Evolutionary conservation across 2,888 invertebrate species (phyloP), one percentile per base, ranked within the genome.

Genomic region (Apotomis capreana): DNA sequence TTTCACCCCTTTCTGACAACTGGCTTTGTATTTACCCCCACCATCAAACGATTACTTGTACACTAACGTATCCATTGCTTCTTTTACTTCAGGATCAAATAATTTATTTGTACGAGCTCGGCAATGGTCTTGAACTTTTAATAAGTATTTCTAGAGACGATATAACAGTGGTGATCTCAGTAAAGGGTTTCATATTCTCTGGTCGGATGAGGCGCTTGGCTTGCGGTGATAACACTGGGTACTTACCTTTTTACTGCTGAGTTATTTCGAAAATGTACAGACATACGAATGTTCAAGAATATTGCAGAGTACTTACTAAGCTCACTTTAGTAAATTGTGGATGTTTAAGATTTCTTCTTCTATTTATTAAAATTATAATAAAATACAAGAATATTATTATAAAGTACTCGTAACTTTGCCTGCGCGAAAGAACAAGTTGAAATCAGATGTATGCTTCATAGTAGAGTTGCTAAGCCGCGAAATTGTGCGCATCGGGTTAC

Each of bases 1-100:
- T 68, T 72, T 72, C 62, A 68, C 62, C 63, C 71, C 68, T 72
- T 68, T 54, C 58, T 54, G n/a, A 63, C 68, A 51, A 62, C 68
- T 62, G 59, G 58, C 67, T 68, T 68, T 58, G 58, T 62, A 46
- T 62, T 58, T 52, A 72, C 40, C 9, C 40, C 4, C 13, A 62
- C 51, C 13, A 40, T 10, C 5, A 6, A 52, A 61, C 71, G 13
- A 60, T 12, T 3, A 9, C 13, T 3, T n/a, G 4, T 10, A 0
- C 5, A 4, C 8, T 26, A 15, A 0, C 8, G 6, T 1, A 46
- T 68, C 57, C 72, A 63, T 72, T 68, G n/a, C 68, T 40, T 15
- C n/a, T 13, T 57, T 36, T n/a, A 4, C 12, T 26, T 46, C 12
- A 6, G 1, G 5, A 6, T 26, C 59, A 37, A 6, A 8, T 12